Conservation (phyloP, 2,888 invertebrate species). For the Drosophila niveifrons region DNA sequence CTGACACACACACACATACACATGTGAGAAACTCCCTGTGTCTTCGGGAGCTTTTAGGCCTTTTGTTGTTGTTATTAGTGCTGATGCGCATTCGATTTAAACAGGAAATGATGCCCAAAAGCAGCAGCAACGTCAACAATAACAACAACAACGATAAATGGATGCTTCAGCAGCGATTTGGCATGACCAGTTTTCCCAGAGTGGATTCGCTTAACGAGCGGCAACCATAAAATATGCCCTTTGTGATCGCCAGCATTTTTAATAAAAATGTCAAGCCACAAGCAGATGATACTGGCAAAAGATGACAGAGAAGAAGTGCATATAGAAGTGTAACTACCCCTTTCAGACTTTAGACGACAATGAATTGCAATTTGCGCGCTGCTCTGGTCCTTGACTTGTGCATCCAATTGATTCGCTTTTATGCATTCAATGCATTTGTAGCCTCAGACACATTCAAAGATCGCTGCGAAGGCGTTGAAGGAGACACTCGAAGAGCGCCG, state of each 20-base stretch:
- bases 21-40: slow-evolving; percentile 21
- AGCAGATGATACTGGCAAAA: background rate
- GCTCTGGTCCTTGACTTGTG: slow-evolving; percentile 45
- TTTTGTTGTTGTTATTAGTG: slow-evolving; percentile 46
- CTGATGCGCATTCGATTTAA: slow-evolving; percentile 46
- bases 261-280: slow-evolving; percentile 73
- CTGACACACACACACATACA: background rate
- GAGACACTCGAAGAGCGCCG: slow-evolving; percentile 41
- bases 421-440: slow-evolving; percentile 8
- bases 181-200: slow-evolving; percentile 33
- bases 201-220: slow-evolving; percentile 65
- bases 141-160: slow-evolving; percentile 16
- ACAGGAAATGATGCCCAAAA: slow-evolving; percentile 71
- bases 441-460: slow-evolving; percentile 16
- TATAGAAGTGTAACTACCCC: slow-evolving; percentile 1
- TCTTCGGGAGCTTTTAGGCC: slow-evolving; percentile 35
- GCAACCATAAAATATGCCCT: slow-evolving; percentile 71
- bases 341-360: slow-evolving; percentile 48
- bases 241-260: slow-evolving; percentile 67
- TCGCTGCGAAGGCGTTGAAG: slow-evolving; percentile 33
- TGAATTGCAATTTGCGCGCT: slow-evolving; percentile 59
- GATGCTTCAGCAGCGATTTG: slow-evolving; percentile 35
- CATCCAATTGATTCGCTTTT: slow-evolving; percentile 44
- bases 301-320: background rate
- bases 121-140: slow-evolving; percentile 33